Evolutionary conservation across 2,888 invertebrate species (phyloP), one percentile per base, ranked within the genome.

Genomic region (Aspidiotus rigidus): DNA sequence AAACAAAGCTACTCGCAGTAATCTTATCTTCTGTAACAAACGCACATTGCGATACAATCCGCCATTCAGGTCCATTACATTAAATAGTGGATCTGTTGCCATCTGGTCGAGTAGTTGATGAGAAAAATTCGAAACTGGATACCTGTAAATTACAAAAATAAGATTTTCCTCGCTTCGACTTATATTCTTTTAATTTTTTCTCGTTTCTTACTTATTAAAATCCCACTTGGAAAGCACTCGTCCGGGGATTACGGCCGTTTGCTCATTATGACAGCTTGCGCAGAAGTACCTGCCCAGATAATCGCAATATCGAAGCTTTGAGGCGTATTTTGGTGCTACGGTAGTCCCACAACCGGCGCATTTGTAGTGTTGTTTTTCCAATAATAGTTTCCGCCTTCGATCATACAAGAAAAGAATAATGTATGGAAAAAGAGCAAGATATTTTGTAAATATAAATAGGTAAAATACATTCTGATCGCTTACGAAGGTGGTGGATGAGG

Each of bases 291-390:
- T 84, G 10, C 91, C 90, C 71, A 90, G 79, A 79, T 93, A 93
- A 75, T 88, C 86, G 77, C 91, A 91, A 76, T 89, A 91, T 15
- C 90, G 83, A 78, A 87, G 89, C 74, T 86, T 83, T 71, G 85
- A 85, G 11, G 87, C 84, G 76, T 88, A 89, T 72, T 85, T 83
- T 7, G 81, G 80, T 2, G 87, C 86, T 7, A 92, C 88, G 75
- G 84, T 85, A 83, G 88, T 87, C 0, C 91, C 90, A 79, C 92
- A 93, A 6, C 91, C 91, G 56, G 91, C 89, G 78, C 92, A 93
- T 41, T 87, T 82, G 75, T 86, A 86, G 75, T 87, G 86, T 77
- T 93, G 92, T 72, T 83, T 85, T 11, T 82, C 82, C 78, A 91
- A 83, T 49, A 86, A 75, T 67, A 80, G 80, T 75, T 83, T 83